Evolutionary conservation across 2,797 vertebrate species (phyloP).

Genomic region (Coilia nasus): DNA sequence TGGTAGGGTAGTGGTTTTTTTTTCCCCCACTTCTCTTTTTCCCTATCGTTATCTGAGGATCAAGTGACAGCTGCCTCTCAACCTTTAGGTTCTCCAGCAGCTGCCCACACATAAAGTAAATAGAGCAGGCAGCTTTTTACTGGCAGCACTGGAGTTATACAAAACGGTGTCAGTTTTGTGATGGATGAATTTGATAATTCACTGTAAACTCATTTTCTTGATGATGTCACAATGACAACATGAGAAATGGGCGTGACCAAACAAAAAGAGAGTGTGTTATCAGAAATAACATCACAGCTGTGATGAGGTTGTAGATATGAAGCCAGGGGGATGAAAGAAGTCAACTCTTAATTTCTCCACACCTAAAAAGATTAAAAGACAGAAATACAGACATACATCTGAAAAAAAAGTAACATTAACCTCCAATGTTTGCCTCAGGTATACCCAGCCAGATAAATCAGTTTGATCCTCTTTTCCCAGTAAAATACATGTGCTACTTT

Average conservation of each 20-base stretch:
- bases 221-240: neutral
- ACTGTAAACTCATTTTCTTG: neutral
- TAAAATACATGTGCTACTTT: constrained; percentile 3
- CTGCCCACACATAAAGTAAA: neutral
- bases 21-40: neutral
- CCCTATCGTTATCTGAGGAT: constrained; percentile 25
- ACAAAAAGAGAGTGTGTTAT: neutral
- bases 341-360: neutral
- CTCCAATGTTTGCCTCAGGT: neutral
- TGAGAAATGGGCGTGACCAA: neutral
- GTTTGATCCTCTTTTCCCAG: neutral
- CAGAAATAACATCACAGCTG: neutral
- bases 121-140: neutral
- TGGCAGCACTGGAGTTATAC: neutral
- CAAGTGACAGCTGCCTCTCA: constrained; percentile 4
- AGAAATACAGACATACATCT: neutral
- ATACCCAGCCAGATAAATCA: neutral
- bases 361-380: neutral
- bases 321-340: neutral
- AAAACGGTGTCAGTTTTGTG: neutral
- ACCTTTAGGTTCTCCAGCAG: neutral
- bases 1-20: constrained; percentile 35
- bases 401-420: neutral
- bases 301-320: neutral
- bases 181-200: neutral